Conservation (phyloP, 2,797 vertebrate genomes). For the Oceanodroma leucorhoa region DNA sequence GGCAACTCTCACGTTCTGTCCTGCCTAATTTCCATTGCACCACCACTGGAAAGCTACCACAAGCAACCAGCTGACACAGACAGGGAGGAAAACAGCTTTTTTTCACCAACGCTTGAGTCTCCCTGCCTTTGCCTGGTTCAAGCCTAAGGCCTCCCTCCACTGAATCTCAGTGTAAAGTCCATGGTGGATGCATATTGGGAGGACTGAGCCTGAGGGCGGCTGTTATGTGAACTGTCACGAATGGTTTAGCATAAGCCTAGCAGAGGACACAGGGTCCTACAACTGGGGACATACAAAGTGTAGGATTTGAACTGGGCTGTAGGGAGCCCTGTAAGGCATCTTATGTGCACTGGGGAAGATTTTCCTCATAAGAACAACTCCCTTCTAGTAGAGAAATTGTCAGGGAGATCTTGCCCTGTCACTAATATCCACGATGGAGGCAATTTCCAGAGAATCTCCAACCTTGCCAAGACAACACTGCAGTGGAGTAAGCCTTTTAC, state of each 20-base stretch:
- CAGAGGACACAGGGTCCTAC: neutral
- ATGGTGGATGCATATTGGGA: fast-evolving
- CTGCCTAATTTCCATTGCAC: neutral
- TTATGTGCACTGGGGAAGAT: neutral
- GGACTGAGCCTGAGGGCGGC: neutral
- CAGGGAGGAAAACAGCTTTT: neutral
- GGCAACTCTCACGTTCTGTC: neutral
- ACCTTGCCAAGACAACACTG: neutral
- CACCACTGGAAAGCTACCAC: neutral
- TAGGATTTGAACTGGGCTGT: neutral
- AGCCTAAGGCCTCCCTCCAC: neutral
- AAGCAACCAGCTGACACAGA: neutral
- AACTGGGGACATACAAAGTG: neutral
- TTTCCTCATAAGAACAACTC: neutral
- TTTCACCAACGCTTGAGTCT: neutral
- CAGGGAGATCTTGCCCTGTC: neutral
- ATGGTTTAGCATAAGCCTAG: neutral
- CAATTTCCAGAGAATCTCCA: neutral
- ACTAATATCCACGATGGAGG: neutral
- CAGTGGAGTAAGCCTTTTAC: fast-evolving
- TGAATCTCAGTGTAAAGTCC: neutral
- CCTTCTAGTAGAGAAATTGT: neutral
- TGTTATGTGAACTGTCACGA: neutral
- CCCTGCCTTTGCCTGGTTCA: neutral
- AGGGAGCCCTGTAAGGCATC: neutral